Evolutionary conservation across 2,888 invertebrate species (phyloP), one percentile per base, ranked within the genome.

Genomic region (Carterocephalus palaemon): DNA sequence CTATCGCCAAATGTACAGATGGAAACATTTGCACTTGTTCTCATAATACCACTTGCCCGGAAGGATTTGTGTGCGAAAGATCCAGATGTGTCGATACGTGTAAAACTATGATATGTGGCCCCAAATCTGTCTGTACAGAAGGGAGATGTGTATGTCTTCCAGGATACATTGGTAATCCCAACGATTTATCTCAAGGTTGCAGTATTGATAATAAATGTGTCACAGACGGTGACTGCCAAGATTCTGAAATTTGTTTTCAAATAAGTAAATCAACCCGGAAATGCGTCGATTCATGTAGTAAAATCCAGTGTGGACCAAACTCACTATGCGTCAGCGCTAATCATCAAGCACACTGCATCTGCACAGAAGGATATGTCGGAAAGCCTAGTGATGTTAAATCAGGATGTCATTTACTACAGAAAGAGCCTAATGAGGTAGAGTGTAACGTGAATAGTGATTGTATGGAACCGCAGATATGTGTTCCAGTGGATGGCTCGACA

Each of bases 251-350:
- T 62, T 97, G 96, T 71, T 95, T 96, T 81, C 95, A 95, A 80
- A 77, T 94, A 16, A 92, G 92, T 33, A 93, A 92, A 81, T 93
- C 92, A 16, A 71, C 91, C 2, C 88, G 96, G 41, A 94, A 94
- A 75, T 96, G 96, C 73, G 91, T 95, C 2, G 95, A 96, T 67
- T 94, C 93, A 0, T 97, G 96, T 64, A 92, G 92, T 52, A 95
- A 95, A 79, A 88, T 94, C 19, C 95, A 95, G 62, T 96, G 96
- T 68, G 96, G 96, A 6, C 95, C 96, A 0, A 96, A 96, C 72
- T 95, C 96, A 2, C 75, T 95, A 1, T 96, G 96, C 68, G 90
- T 95, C 4, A 92, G 93, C 8, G 92, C 94, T 61, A 92, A 93
- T 64, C 96, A 96, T 72, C 90, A 93, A 51, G 94, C 96, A 1